A percentile compares a stretch with the other conserved stretches of the same genome.
These are phyloP conservation scores for Ypsolopha sequella DNA, from an alignment of 2,888 invertebrate genomes.

Conservation along the genomic window DNA sequence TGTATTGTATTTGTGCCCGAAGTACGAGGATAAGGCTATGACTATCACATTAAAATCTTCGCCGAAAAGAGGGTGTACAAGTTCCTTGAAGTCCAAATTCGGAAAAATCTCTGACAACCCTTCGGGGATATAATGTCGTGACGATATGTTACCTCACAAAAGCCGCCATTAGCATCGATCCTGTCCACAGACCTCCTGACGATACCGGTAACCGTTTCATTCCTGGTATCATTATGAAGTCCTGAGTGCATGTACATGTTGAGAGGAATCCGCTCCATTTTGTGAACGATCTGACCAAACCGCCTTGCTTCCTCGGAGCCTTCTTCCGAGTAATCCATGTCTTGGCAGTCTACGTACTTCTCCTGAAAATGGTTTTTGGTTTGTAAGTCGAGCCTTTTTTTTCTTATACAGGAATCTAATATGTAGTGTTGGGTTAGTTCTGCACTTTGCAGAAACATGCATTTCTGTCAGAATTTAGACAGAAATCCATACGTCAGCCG, in stretches of 20 bases:
- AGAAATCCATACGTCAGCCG: too few relatives aligned
- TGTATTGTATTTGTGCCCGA: too few relatives aligned
- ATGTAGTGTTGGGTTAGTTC: too few relatives aligned
- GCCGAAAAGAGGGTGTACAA: too few relatives aligned
- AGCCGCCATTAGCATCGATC: conserved; percentile 36
- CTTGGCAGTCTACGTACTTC: conserved; percentile 56
- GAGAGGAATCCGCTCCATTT: conserved; percentile 32
- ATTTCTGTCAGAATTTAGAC: too few relatives aligned
- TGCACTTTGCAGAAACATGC: too few relatives aligned
- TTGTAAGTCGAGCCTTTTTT: not conserved
- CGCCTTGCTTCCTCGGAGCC: conserved; percentile 25
- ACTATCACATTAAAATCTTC: too few relatives aligned
- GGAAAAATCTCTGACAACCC: too few relatives aligned
- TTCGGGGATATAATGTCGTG: too few relatives aligned
- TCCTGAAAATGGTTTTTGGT: conserved; percentile 24
- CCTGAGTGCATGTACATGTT: conserved; percentile 47
- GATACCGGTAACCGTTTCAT: conserved; percentile 6
- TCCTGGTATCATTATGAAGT: conserved; percentile 28
- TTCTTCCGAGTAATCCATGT: conserved; percentile 47
- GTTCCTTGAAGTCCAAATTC: too few relatives aligned
- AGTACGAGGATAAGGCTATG: too few relatives aligned
- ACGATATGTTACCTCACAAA: conserved; percentile 40
- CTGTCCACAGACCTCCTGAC: conserved; percentile 7
- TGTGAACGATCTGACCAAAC: conserved; percentile 13
- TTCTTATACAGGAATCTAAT: not conserved